Evolutionary conservation across 1,140 invertebrate genomes (phyloP).

Genomic region (Antheraea mylitta): DNA sequence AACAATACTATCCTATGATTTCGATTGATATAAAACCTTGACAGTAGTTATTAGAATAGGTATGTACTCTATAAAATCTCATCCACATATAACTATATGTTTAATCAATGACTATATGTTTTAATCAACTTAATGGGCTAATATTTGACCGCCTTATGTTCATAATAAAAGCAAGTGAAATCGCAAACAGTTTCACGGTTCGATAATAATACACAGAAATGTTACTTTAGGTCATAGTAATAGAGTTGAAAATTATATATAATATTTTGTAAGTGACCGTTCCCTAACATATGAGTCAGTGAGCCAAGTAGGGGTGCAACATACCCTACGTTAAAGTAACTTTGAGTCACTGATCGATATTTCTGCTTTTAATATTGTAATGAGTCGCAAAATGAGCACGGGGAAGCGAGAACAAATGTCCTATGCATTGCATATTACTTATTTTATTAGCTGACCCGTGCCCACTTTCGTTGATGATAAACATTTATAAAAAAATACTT

Average conservation of each 20-base stretch:
- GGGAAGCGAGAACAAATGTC: not conserved
- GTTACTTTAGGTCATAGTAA: constrained; percentile 16
- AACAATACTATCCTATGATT: too few relatives aligned
- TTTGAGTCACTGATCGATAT: constrained; percentile 48
- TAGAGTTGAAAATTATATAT: constrained; percentile 24
- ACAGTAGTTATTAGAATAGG: too few relatives aligned
- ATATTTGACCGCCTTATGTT: constrained; percentile 39
- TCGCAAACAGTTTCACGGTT: constrained; percentile 16
- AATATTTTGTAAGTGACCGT: constrained; percentile 1
- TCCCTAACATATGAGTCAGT: constrained; percentile 53
- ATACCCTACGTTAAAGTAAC: constrained; percentile 24
- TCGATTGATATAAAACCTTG: too few relatives aligned
- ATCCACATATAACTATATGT: not conserved
- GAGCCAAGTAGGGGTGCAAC: constrained; percentile 38
- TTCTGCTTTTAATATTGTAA: constrained; percentile 47
- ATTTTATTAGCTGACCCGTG: too few relatives aligned
- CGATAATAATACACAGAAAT: not conserved
- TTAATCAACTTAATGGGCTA: constrained; percentile 48
- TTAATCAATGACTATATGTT: constrained; percentile 8
- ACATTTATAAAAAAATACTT: too few relatives aligned
- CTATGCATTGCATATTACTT: not conserved
- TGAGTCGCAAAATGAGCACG: constrained; percentile 28
- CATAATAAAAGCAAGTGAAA: constrained; percentile 33
- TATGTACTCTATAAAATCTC: not conserved
- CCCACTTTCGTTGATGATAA: too few relatives aligned